Conservation (phyloP, 2,888 invertebrate species). For the Campopleginae sp. region DNA sequence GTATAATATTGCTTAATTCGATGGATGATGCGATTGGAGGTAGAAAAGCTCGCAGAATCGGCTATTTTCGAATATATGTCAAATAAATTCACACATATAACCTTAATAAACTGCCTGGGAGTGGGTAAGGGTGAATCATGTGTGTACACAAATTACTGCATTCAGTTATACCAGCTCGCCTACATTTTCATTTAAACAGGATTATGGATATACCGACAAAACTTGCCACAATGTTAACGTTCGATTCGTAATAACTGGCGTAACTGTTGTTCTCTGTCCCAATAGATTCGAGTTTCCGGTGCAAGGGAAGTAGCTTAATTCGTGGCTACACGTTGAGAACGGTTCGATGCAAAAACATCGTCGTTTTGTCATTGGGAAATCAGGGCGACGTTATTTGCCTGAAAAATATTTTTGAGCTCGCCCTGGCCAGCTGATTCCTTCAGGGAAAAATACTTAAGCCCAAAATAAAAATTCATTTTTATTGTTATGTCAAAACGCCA, state of each 20-base stretch:
- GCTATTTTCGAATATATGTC: slow-evolving; percentile 15
- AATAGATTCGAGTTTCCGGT: not conserved
- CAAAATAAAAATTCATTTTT: not conserved
- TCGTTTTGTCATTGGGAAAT: too few species aligned
- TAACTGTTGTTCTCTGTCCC: not conserved
- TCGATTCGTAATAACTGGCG: slow-evolving; percentile 47
- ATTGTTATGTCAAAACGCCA: too few species aligned
- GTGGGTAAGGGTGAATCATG: too few species aligned
- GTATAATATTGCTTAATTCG: slow-evolving; percentile 53
- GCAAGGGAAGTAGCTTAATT: not conserved
- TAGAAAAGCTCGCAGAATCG: slow-evolving; percentile 15
- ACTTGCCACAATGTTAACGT: slow-evolving; percentile 49
- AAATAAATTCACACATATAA: not conserved
- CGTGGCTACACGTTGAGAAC: not conserved
- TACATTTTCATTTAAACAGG: slow-evolving; percentile 56
- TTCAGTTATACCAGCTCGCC: not conserved
- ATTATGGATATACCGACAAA: slow-evolving; percentile 66
- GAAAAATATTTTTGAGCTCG: not conserved
- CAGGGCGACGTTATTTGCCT: not conserved
- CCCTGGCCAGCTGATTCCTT: not conserved
- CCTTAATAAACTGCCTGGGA: not conserved
- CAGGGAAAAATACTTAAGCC: not conserved
- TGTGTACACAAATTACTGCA: slow-evolving; percentile 44
- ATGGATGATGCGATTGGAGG: slow-evolving; percentile 51
- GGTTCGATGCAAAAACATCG: too few species aligned